Conservation (phyloP, 2,113 vertebrate genomes). For the Onychorhynchus coronatus region DNA sequence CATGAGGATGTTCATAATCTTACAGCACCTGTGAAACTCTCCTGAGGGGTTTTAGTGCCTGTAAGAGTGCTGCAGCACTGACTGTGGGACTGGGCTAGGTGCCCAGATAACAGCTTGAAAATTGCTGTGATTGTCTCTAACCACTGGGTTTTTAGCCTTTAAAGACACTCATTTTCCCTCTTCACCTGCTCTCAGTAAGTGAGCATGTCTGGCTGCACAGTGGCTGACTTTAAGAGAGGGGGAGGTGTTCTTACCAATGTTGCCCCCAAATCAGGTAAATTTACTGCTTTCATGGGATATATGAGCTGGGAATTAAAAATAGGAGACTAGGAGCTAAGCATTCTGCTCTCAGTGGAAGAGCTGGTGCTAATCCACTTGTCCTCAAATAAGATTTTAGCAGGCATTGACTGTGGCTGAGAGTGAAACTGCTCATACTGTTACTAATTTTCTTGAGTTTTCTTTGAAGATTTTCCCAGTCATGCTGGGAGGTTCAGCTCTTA, state of each 20-base stretch:
- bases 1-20: not conserved
- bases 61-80: not conserved
- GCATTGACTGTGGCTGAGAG: not conserved
- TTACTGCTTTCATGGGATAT: not conserved
- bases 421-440: not conserved
- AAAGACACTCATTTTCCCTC: not conserved
- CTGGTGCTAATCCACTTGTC: rapidly evolving
- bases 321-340: not conserved
- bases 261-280: not conserved
- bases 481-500: not conserved
- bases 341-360: not conserved
- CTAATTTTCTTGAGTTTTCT: not conserved
- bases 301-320: not conserved
- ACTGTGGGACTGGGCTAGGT: not conserved
- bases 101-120: not conserved
- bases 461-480: not conserved
- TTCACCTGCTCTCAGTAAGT: not conserved
- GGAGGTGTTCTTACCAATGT: not conserved
- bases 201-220: not conserved
- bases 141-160: rapidly evolving
- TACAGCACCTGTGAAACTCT: not conserved
- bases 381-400: not conserved
- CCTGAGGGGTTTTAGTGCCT: not conserved
- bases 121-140: not conserved
- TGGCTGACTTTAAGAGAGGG: not conserved